Evolutionary conservation across 2,113 vertebrate genomes (phyloP).

Genomic region (Desmodus rotundus): DNA sequence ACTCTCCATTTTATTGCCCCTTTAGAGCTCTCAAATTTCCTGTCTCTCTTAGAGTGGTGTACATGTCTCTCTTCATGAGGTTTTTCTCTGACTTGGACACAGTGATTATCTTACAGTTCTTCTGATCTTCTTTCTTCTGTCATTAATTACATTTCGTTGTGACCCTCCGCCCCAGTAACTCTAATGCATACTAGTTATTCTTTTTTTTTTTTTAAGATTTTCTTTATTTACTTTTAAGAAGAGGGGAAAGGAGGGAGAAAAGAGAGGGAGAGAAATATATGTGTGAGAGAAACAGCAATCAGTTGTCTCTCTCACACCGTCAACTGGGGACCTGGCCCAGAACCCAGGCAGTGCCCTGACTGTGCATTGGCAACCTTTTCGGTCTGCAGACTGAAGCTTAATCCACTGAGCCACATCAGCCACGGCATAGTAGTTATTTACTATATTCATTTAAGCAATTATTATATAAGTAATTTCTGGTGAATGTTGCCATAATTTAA

Average conservation of each 20-base stretch:
- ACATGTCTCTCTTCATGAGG: not conserved
- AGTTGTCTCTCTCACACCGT: too few species aligned
- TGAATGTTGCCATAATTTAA: conserved; percentile 23
- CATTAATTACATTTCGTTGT: conserved; percentile 1
- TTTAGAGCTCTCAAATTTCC: not conserved
- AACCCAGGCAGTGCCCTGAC: too few species aligned
- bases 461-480: not conserved
- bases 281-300: too few species aligned
- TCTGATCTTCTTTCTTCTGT: not conserved
- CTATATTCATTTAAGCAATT: not conserved
- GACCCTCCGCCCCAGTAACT: not conserved
- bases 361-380: too few species aligned
- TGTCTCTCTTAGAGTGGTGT: not conserved
- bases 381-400: too few species aligned
- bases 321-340: too few species aligned
- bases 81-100: not conserved
- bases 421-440: not conserved
- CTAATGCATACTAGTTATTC: conserved; percentile 20
- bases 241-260: too few species aligned
- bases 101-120: not conserved
- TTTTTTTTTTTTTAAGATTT: not conserved
- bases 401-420: too few species aligned
- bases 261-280: too few species aligned
- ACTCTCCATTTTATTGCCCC: not conserved
- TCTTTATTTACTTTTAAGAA: too few species aligned